Conservation (phyloP, 1,140 invertebrate species). For the Argopecten irradians region DNA sequence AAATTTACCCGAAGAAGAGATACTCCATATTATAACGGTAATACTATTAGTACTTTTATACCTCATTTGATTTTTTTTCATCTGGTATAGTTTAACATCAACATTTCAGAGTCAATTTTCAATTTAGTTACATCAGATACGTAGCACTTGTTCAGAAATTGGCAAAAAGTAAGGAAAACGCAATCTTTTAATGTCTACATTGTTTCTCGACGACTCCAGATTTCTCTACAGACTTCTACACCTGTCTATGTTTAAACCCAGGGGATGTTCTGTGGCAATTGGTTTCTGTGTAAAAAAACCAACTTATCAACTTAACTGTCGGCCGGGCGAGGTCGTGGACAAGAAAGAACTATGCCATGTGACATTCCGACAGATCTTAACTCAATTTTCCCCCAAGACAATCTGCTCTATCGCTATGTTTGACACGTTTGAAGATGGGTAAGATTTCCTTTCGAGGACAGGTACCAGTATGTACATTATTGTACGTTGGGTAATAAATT, state of each 20-base stretch:
- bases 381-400: not conserved
- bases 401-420: not conserved
- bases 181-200: not conserved
- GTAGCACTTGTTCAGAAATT: no score
- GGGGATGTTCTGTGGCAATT: not conserved
- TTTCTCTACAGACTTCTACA: not conserved
- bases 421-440: not conserved
- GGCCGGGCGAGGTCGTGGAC: conserved; percentile 11
- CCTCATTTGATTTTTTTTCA: no score
- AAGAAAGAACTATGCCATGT: not conserved
- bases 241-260: not conserved
- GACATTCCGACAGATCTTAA: conserved; percentile 2
- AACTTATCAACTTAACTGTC: not conserved
- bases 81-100: no score
- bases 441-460: not conserved
- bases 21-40: no score
- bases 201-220: not conserved
- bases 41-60: no score
- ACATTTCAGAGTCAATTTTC: no score
- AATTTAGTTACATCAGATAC: no score
- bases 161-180: not conserved
- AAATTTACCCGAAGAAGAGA: no score
- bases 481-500: not conserved
- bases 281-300: not conserved
- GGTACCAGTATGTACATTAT: conserved; percentile 1